Base-by-base conservation (phyloP, 2,113 vertebrate genomes). In the Athene noctua region DNA sequence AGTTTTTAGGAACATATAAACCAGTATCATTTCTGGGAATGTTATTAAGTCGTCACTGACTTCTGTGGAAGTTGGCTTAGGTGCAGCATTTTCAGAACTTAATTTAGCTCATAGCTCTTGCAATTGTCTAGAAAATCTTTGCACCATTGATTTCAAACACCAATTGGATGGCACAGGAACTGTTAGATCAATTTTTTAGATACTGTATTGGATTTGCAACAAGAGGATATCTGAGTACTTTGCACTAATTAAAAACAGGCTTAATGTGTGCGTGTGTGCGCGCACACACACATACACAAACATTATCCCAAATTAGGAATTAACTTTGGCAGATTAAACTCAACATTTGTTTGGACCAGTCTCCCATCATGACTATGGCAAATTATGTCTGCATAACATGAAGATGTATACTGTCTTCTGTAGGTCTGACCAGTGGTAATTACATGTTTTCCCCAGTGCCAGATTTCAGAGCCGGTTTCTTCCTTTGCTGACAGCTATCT, bases 91-190 rank as follows among this genome's bases (percentile, higher is more conserved):
- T 95, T 67, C 73, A 58, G 71, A 80, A 54, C 42, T 82, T 95
- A 85, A 95, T 96, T 91, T 80, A 82, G 46, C 34, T 88, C 71
- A 47, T 80, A 90, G 77, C 29, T 94, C 80, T 73, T 88, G 34
- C 19, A 79, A 47, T 63, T 90, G 62, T 59, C 62, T 51, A 73
- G 78, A 94, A 96, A 95, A 91, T 80, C 91, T 92, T 88, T 96
- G 54, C 62, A 81, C 26, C 49, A 94, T 95, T 94, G 95, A 96
- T 82, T 91, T 88, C 13, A 65, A 62, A 75, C 78, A 47, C 58
- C 52, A 80, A 15, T 20, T 79, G 38, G 34, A 86, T 88, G 62
- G 6, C 72, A 58, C 46, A 80, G 78, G 55, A 91, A 91, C 19
- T 27, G 26, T 77, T 88, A 62, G 62, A 90, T 87, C 81, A 94